A percentile compares a stretch with the other conserved stretches of the same genome.
Evolutionary conservation across 2,113 vertebrate genomes (phyloP).

Genomic region (Turnix velox): DNA sequence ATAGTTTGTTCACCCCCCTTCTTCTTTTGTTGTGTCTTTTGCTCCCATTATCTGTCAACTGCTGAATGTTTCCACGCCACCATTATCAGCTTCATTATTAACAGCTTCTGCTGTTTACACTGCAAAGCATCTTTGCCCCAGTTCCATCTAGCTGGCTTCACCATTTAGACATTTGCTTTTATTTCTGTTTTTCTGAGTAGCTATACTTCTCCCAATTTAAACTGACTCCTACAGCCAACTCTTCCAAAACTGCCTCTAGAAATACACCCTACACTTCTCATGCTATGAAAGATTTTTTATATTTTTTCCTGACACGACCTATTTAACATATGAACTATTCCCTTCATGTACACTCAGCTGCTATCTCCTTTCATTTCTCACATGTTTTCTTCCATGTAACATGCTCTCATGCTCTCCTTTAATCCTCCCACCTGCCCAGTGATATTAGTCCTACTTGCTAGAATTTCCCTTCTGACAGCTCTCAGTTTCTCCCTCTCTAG

Average conservation of each 20-base stretch:
- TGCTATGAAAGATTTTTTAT: neutral
- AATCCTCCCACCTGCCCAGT: neutral
- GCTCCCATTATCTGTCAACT: neutral
- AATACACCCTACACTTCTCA: neutral
- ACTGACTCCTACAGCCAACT: neutral
- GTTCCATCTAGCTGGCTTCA: neutral
- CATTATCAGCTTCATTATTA: neutral
- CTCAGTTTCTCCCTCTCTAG: neutral
- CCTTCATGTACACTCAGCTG: neutral
- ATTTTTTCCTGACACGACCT: neutral
- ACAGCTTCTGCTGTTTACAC: neutral
- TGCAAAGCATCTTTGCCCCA: neutral
- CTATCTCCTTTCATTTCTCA: neutral
- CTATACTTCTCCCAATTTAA: neutral
- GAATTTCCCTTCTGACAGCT: neutral
- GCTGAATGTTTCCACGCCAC: neutral
- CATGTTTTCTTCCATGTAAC: neutral
- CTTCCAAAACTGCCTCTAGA: neutral
- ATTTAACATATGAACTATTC: neutral
- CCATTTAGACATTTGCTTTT: neutral
- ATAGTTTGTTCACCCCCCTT: too few relatives aligned
- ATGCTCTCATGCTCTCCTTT: neutral
- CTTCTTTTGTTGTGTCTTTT: neutral
- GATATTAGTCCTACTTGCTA: neutral
- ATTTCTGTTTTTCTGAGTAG: neutral